These are phyloP conservation scores for Eciton burchellii DNA, from an alignment of 1,140 invertebrate genomes.

Conservation along the genomic window DNA sequence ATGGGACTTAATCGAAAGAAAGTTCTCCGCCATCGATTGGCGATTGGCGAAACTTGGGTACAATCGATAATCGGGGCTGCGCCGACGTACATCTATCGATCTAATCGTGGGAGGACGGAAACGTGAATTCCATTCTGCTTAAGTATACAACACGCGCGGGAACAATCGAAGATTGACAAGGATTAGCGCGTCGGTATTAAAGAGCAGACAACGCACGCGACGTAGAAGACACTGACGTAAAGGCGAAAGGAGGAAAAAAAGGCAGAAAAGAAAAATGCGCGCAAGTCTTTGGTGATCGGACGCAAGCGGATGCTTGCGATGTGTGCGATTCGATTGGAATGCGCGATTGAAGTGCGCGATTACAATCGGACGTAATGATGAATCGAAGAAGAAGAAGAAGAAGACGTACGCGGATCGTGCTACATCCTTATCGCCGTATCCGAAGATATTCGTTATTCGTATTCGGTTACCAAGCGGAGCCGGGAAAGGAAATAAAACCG, in stretches of 20 bases:
- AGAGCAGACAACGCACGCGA: constrained; percentile 19
- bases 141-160: constrained; percentile 3
- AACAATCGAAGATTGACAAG: constrained; percentile 54
- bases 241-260: constrained; percentile 30
- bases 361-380: constrained; percentile 29
- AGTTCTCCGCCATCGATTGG: constrained; percentile 51
- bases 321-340: too few relatives aligned
- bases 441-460: constrained; percentile 37
- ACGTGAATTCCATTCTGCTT: constrained; percentile 46
- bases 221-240: constrained; percentile 48
- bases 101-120: constrained; percentile 41
- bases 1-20: constrained; percentile 53
- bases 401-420: background rate
- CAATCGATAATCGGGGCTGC: constrained; percentile 36
- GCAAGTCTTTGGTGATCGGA: constrained; percentile 51
- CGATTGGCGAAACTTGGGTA: constrained; percentile 46
- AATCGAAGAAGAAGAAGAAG: constrained; percentile 13
- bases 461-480: background rate
- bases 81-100: constrained; percentile 45
- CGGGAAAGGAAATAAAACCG: constrained; percentile 3
- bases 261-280: constrained; percentile 41
- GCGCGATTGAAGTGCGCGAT: too few relatives aligned
- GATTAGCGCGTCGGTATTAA: constrained; percentile 43
- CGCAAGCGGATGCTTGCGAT: constrained; percentile 27
- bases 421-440: constrained; percentile 20